Conservation (phyloP, 2,113 vertebrate species). For the Cyanoliseus patagonus region DNA sequence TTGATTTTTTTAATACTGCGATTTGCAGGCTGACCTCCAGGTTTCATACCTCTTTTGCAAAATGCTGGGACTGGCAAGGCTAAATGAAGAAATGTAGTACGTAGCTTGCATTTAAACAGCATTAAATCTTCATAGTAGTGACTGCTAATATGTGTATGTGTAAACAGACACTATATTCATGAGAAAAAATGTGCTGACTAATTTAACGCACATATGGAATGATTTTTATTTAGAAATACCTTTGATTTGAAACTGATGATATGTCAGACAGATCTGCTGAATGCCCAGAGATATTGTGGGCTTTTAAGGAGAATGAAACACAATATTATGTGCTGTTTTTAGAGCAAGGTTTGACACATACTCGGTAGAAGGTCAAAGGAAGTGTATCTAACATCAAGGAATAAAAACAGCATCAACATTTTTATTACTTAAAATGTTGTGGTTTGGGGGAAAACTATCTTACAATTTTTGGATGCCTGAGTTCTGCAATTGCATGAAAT, state of each 20-base stretch:
- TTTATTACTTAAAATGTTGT: neutral
- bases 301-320: conserved; percentile 7
- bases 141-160: neutral
- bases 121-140: neutral
- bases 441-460: neutral
- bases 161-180: neutral
- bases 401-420: neutral
- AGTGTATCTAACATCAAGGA: neutral
- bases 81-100: neutral
- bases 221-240: neutral
- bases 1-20: neutral
- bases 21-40: neutral
- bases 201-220: neutral
- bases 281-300: neutral
- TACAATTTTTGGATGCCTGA: neutral
- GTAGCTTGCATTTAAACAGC: neutral
- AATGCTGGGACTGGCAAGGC: neutral
- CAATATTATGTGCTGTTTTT: neutral
- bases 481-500: neutral
- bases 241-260: neutral
- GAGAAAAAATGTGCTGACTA: neutral
- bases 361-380: conserved; percentile 8
- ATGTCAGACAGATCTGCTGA: neutral
- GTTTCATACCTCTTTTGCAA: neutral
- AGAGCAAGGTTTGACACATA: neutral